These are phyloP conservation scores for Echeneis naucrates DNA, from an alignment of 2,797 vertebrate species.

Conservation along the genomic window DNA sequence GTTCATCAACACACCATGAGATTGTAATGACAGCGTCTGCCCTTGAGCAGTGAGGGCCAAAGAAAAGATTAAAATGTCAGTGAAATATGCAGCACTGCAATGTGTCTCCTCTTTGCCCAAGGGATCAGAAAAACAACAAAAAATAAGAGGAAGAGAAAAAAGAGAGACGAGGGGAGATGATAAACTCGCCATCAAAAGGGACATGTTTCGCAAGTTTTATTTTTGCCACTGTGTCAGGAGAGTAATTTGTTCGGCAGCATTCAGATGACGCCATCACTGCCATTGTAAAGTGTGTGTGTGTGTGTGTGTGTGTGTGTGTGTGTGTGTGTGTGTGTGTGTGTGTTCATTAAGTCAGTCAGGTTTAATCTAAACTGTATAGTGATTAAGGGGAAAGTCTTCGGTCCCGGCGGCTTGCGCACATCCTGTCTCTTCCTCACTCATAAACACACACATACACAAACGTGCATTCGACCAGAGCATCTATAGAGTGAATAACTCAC, in stretches of 20 bases:
- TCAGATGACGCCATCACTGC: conserved; percentile 26
- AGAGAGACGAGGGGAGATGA: not conserved
- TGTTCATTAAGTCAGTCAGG: conserved; percentile 56
- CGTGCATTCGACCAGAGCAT: conserved; percentile 55
- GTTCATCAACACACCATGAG: conserved; percentile 2
- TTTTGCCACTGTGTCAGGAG: conserved; percentile 31
- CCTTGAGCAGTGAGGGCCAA: conserved; percentile 11
- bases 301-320: conserved; percentile 6
- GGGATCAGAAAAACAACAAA: conserved; percentile 14
- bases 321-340: conserved; percentile 3
- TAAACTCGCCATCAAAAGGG: conserved; percentile 30
- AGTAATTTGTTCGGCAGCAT: conserved; percentile 22
- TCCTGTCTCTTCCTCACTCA: conserved; percentile 30
- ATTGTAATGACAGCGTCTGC: conserved; percentile 30
- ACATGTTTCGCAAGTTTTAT: conserved; percentile 37
- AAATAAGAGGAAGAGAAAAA: conserved; percentile 8
- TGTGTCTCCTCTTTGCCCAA: conserved; percentile 17
- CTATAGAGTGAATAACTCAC: conserved; percentile 68
- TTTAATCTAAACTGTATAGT: conserved; percentile 72
- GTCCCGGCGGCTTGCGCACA: conserved; percentile 34
- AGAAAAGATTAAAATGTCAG: conserved; percentile 39
- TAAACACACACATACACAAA: not conserved
- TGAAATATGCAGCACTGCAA: conserved; percentile 18
- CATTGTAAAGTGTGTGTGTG: conserved; percentile 6
- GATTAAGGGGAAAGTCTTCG: conserved; percentile 61